A percentile compares a stretch with the other conserved stretches of the same genome.
phyloP scores from a whole-genome alignment of 2,888 invertebrate species.

The Agelastica alni region DNA sequence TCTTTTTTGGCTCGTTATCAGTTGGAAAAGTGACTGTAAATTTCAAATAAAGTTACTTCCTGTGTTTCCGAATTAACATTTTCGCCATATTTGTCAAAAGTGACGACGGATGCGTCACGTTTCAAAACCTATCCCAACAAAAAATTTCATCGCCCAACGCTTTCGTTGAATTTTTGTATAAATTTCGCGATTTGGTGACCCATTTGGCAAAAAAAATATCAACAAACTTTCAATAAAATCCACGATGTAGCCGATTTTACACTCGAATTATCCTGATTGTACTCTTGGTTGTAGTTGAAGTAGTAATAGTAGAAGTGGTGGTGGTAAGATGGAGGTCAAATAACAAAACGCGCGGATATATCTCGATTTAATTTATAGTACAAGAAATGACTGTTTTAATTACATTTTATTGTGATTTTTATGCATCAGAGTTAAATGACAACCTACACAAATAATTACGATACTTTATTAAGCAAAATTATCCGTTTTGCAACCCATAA shows the following conservation, averaged over 20 bases:
- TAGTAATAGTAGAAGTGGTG: background rate
- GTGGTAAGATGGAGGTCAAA: conserved; percentile 2
- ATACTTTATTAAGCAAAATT: too few species aligned
- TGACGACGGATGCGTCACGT: background rate
- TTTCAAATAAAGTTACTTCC: too few species aligned
- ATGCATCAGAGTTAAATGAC: too few species aligned
- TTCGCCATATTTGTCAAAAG: background rate
- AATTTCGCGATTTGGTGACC: background rate
- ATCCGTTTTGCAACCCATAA: too few species aligned
- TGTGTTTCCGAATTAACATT: conserved; percentile 4
- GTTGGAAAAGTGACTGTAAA: too few species aligned
- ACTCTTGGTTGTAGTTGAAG: background rate
- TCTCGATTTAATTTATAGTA: background rate
- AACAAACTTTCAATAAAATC: background rate
- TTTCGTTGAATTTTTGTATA: background rate
- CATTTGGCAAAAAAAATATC: conserved; percentile 9
- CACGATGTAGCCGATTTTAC: background rate
- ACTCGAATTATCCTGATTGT: background rate
- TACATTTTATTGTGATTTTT: too few species aligned
- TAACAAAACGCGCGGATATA: background rate
- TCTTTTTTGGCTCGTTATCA: too few species aligned
- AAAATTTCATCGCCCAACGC: background rate
- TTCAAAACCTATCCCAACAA: conserved; percentile 1
- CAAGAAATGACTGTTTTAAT: too few species aligned
- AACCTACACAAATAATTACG: too few species aligned